These are phyloP conservation scores for Cotesia typhae DNA, from an alignment of 1,140 invertebrate species.

Conservation along the genomic window DNA sequence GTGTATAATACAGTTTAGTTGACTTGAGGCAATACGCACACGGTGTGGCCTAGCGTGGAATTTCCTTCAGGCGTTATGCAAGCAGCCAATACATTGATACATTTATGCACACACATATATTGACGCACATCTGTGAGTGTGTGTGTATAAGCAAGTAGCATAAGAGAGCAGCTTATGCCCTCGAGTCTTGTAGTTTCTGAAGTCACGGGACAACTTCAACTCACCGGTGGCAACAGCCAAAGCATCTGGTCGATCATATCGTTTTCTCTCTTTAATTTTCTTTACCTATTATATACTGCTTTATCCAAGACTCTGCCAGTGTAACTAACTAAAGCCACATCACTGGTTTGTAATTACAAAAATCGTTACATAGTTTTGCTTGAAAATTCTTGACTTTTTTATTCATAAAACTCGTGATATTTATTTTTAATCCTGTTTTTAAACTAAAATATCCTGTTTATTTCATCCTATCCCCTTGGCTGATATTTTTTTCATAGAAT, in stretches of 20 bases:
- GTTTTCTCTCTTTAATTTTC: conserved; percentile 4
- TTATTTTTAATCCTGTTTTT: neutral
- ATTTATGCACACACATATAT: no score
- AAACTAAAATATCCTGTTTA: no score
- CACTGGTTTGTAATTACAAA: conserved; percentile 16
- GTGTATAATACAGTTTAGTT: conserved; percentile 8
- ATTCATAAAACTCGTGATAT: neutral
- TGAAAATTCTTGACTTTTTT: neutral
- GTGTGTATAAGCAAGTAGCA: no score
- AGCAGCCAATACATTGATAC: conserved; percentile 17
- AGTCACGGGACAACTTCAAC: conserved; percentile 7
- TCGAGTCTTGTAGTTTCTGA: no score
- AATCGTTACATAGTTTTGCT: neutral
- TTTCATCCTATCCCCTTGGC: no score
- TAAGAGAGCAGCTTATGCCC: neutral
- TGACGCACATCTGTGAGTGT: no score
- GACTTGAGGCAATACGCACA: conserved; percentile 17
- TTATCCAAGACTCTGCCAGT: neutral
- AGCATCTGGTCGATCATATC: conserved; percentile 13
- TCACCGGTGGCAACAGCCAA: conserved; percentile 12
- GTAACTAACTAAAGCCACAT: neutral
- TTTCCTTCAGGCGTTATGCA: conserved; percentile 43
- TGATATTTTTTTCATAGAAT: no score
- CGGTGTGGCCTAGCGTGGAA: conserved; percentile 43
- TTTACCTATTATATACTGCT: no score